Evolutionary conservation across 2,888 invertebrate genomes (phyloP), one percentile per base, ranked within the genome.

Genomic region (Bruchidius siliquastri): DNA sequence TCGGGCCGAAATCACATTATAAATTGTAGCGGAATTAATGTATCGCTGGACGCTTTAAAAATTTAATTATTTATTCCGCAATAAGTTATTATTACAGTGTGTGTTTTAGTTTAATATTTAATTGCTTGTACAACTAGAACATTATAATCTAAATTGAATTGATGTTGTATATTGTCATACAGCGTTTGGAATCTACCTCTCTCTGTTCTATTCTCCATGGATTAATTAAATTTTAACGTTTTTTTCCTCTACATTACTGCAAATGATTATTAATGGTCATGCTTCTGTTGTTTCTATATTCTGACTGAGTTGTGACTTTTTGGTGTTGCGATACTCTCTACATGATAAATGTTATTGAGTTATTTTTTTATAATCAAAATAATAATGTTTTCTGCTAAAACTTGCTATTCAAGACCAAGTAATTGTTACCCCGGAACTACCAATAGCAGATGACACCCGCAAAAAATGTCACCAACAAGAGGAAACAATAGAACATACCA

Each of bases 1-100:
- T 73, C 68, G 70, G 49, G 71, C 49, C 49, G 73, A 76, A 75
- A 78, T 78, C 72, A 76, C 73, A 75, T 77, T 72, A 77, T 79
- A 78, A 80, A 80, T 80, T 76, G 74, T 75, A 21, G 74, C 76
- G 71, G 75, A 74, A 79, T 79, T 77, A 76, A 76, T 68, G 68
- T 68, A 68, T 21, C 21, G 68, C 68, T 69, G 70, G 68, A 70
- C 72, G 72, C 32, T 71, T 70, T 71, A 72, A 74, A 74, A 77
- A 72, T 75, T 72, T 68, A 72, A 76, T 75, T 73, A 70, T 76
- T 76, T 74, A 75, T 72, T 69, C 72, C 20, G 69, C 67, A 69
- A 72, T 75, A 73, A 70, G 68, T 74, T 74, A 74, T 72, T 74
- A 72, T 74, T 72, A 70, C 67, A 22, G 21, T 72, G 70, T 70